Evolutionary conservation across 2,113 vertebrate genomes (phyloP).

Genomic region (Collichthys lucidus): DNA sequence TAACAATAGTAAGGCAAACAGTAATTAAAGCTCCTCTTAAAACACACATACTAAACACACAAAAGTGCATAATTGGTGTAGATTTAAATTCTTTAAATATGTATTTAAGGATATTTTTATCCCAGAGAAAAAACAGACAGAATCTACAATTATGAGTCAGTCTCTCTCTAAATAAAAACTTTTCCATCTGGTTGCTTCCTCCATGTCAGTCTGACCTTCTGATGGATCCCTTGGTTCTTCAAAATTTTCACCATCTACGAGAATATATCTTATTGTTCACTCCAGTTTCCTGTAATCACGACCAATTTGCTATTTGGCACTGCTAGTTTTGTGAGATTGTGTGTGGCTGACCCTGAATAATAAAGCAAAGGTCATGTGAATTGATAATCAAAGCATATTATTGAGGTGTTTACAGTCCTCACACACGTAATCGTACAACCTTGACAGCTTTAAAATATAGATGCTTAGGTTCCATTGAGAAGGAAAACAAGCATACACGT

Average conservation of each 20-base stretch:
- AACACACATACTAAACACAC: not conserved
- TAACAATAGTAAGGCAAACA: slow-evolving; percentile 12
- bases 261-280: not conserved
- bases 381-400: not conserved
- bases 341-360: not conserved
- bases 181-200: slow-evolving; percentile 19
- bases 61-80: not conserved
- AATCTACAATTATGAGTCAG: not conserved
- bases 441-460: not conserved
- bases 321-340: no score
- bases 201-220: slow-evolving; percentile 4
- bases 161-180: not conserved
- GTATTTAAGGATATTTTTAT: not conserved
- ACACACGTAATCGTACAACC: not conserved
- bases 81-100: not conserved
- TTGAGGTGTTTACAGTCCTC: not conserved
- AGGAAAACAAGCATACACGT: not conserved
- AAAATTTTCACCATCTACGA: not conserved
- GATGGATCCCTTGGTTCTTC: not conserved
- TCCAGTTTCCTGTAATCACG: not conserved
- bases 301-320: not conserved
- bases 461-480: not conserved
- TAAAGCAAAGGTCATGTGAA: not conserved
- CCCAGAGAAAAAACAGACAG: not conserved
- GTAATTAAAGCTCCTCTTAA: not conserved